Base-by-base conservation (phyloP, 1,140 invertebrate species). In the Calephelis nemesis region DNA sequence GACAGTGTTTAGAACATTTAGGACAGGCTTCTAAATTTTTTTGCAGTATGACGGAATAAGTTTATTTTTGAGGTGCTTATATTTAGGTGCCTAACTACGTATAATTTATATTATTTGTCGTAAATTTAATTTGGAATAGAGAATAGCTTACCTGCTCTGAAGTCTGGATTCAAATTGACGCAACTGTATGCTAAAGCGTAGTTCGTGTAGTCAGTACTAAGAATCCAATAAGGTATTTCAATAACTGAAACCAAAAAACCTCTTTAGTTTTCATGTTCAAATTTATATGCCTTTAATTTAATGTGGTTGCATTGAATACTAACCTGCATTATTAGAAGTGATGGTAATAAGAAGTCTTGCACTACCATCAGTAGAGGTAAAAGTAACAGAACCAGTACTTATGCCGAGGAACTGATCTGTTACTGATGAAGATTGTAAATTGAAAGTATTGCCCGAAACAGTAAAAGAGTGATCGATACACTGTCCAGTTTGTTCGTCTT, bases 151-250 rank as follows among this genome's bases (percentile, higher is more conserved):
- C 42, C 42, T 45, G 42, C 42, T 45, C 42, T 45, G 8, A 45
- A 45, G 8, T 45, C 42, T 45, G 6, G 42, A 45, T 9, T 9
- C 6, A 45, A 45, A 45, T 45, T 45, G 8, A 45, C 42, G 42
- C 42, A 45, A 9, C 42, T 45, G 42, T 45, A 45, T 75, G 85
- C 87, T 30, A 90, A 71, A 8, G 84, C 82, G 47, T 84, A 88
- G n/a, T 74, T 70, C 4, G 47, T 47, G 47, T 89, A 89, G 42
- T 86, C 77, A 1, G 82, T 84, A 49, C 13, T 66, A 52, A 89
- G 49, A 7, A 89, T 78, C 84, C 83, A 88, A 48, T 73, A 85
- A 0, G 81, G 81, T 9, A 84, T 75, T 48, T 70, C 58, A 12
- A 76, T 74, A 45, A 42, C 81, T 85, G 70, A 69, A 81, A 82